These are phyloP conservation scores for Muscicapa adusta DNA, from an alignment of 2,113 vertebrate genomes.

Conservation along the genomic window DNA sequence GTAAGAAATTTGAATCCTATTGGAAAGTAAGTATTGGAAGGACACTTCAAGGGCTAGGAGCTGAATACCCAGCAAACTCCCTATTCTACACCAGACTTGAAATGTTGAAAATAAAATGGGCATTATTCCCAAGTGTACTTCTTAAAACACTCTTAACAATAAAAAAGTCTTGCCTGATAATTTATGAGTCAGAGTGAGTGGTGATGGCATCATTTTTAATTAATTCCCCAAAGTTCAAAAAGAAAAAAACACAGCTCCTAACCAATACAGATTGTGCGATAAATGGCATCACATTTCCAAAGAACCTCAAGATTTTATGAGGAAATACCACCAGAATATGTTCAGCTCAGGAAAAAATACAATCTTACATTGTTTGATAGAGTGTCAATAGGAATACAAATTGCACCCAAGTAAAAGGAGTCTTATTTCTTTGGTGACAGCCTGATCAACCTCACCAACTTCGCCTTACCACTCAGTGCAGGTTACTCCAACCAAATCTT, in stretches of 20 bases:
- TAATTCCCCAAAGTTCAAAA: not conserved
- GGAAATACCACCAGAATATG: not conserved
- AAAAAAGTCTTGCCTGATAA: not conserved
- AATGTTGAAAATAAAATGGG: not conserved
- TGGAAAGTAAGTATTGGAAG: not conserved
- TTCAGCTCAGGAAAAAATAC: not conserved
- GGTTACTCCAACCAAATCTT: not conserved
- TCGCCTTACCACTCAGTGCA: not conserved
- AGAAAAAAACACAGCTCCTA: not conserved
- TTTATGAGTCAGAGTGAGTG: not conserved
- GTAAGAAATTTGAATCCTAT: not conserved
- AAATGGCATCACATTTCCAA: not conserved
- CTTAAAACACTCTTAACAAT: not conserved
- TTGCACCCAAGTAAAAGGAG: not conserved
- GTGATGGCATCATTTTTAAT: not conserved
- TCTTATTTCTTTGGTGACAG: not conserved
- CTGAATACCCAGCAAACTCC: not conserved
- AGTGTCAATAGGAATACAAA: not conserved
- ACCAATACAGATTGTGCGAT: rapidly evolving
- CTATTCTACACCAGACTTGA: not conserved
- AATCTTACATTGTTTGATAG: not conserved
- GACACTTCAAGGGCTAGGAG: not conserved
- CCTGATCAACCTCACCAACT: not conserved
- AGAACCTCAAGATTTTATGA: not conserved
- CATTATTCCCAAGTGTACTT: not conserved